phyloP scores from a whole-genome alignment of 2,113 vertebrate genomes.

The Platichthys stellatus region DNA sequence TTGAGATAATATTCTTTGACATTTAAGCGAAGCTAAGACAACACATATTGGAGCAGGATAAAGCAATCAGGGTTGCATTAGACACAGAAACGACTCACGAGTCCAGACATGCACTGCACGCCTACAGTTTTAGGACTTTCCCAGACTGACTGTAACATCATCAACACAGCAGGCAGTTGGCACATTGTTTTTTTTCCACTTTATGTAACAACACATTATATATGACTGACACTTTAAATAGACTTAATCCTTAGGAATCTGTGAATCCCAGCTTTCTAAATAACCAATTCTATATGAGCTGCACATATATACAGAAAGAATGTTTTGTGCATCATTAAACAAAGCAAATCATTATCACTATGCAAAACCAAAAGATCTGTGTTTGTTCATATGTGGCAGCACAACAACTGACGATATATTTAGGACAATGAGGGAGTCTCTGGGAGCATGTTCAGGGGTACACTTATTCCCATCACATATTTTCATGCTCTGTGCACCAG shows the following conservation, averaged over 20 bases:
- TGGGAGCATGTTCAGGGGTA: not conserved
- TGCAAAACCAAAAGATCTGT: not conserved
- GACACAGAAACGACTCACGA: not conserved
- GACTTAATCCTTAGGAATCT: not conserved
- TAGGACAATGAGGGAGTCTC: not conserved
- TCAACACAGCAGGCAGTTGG: not conserved
- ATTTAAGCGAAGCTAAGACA: too few relatives aligned
- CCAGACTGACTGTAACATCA: not conserved
- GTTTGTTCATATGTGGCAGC: not conserved
- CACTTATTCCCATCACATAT: slow-evolving; percentile 46
- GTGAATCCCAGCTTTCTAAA: too few relatives aligned
- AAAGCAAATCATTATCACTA: not conserved
- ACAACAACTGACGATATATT: slow-evolving; percentile 22
- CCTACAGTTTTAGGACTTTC: not conserved
- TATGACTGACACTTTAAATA: not conserved
- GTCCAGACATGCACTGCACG: not conserved
- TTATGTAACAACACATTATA: not conserved
- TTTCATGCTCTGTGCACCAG: not conserved
- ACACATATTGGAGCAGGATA: not conserved
- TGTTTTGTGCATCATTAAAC: not conserved
- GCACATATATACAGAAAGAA: too few relatives aligned
- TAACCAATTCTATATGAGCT: too few relatives aligned
- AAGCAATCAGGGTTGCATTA: not conserved
- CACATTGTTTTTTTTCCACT: not conserved
- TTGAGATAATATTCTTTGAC: too few relatives aligned